phyloP scores from a whole-genome alignment of 2,888 invertebrate genomes.

The Pseudeuparius sepicola region DNA sequence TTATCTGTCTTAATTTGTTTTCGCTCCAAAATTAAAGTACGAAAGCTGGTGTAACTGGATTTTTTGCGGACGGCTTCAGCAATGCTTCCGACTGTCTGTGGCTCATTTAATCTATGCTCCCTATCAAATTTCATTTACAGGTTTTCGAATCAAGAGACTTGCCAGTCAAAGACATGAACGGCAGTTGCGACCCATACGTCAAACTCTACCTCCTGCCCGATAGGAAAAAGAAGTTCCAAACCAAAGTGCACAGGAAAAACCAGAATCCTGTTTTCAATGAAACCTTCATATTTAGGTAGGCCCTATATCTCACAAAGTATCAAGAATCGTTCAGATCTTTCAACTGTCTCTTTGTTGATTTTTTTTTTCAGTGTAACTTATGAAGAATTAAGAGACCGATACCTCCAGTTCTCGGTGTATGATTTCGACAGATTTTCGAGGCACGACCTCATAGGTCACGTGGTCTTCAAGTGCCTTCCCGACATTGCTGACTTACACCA shows the following conservation, averaged over 20 bases:
- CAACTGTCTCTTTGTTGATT: conserved; percentile 18
- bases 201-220: conserved; percentile 78
- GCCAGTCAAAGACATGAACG: conserved; percentile 75
- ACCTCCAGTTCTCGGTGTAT: conserved; percentile 77
- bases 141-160: conserved; percentile 49
- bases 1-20: too few relatives aligned
- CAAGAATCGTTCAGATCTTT: neutral
- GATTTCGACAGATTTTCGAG: conserved; percentile 84
- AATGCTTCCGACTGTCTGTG: too few relatives aligned
- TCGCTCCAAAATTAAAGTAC: too few relatives aligned
- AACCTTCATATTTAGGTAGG: conserved; percentile 71
- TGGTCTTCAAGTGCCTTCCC: conserved; percentile 66
- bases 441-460: conserved; percentile 79
- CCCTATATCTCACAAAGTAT: neutral
- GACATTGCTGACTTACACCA: conserved; percentile 68
- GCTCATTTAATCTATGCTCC: too few relatives aligned
- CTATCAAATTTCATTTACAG: conserved; percentile 19
- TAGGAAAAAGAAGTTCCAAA: conserved; percentile 77
- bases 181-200: conserved; percentile 81
- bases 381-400: conserved; percentile 63
- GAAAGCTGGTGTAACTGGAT: too few relatives aligned
- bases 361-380: conserved; percentile 60
- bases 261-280: conserved; percentile 76
- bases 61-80: too few relatives aligned
- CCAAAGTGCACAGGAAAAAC: conserved; percentile 73